A percentile compares a stretch with the other conserved stretches of the same genome.
Evolutionary conservation across 2,888 invertebrate species (phyloP).

Genomic region (Conistra vaccinii): DNA sequence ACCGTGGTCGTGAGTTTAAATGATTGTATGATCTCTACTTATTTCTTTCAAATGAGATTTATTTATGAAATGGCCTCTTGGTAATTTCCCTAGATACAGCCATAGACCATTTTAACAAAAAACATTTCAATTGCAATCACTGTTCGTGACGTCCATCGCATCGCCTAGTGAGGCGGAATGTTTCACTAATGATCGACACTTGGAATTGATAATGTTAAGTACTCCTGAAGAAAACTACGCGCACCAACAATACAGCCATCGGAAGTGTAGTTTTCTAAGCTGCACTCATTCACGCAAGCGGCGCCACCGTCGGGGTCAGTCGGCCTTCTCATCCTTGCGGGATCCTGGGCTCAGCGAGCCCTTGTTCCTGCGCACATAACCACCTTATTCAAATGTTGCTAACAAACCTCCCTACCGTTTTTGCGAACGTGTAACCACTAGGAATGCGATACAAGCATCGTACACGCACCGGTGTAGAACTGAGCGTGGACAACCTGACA

Average conservation of each 20-base stretch:
- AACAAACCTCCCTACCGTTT: not conserved
- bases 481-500: not conserved
- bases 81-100: not conserved
- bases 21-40: not conserved
- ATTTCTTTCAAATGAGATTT: not conserved
- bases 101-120: slow-evolving; percentile 4
- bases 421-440: slow-evolving; percentile 10
- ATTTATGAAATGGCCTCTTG: not conserved
- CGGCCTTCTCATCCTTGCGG: slow-evolving; percentile 68
- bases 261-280: slow-evolving; percentile 62
- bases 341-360: slow-evolving; percentile 62
- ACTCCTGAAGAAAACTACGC: slow-evolving; percentile 64
- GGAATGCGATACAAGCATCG: slow-evolving; percentile 7
- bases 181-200: slow-evolving; percentile 17
- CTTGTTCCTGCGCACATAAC: slow-evolving; percentile 53
- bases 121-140: not conserved
- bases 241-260: slow-evolving; percentile 75
- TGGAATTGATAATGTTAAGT: slow-evolving; percentile 12
- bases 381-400: slow-evolving; percentile 14
- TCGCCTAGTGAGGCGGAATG: not conserved
- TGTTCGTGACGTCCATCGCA: slow-evolving; percentile 8
- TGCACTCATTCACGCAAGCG: slow-evolving; percentile 66
- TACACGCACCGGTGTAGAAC: not conserved
- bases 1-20: too few relatives aligned
- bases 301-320: slow-evolving; percentile 69